Conservation (phyloP, 2,797 vertebrate genomes). For the Muscicapa comitata region DNA sequence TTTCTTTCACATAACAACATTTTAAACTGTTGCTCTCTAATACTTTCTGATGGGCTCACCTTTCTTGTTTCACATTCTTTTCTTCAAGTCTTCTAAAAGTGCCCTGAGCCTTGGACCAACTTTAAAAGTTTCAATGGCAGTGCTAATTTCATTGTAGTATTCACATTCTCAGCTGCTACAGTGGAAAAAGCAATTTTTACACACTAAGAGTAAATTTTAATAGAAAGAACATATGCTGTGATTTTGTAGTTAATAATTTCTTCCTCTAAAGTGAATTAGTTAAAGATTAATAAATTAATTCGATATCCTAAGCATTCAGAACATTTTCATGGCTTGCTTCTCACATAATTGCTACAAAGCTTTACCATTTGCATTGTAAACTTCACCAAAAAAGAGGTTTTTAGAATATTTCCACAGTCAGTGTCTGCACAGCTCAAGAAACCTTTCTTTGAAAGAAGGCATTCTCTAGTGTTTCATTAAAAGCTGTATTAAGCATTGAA, state of each 20-base stretch:
- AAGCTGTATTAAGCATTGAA: neutral
- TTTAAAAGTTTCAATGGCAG: neutral
- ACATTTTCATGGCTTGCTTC: neutral
- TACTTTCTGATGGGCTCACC: neutral
- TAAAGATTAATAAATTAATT: slow-evolving; percentile 18
- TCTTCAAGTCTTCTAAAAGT: neutral
- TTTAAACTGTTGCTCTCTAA: neutral
- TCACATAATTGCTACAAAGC: neutral
- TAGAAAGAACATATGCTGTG: neutral
- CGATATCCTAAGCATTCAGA: neutral
- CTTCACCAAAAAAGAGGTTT: neutral
- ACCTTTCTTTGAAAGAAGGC: neutral
- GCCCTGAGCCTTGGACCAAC: neutral
- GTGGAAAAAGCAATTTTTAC: neutral
- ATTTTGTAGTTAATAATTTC: neutral
- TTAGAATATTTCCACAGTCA: neutral
- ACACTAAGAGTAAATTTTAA: neutral
- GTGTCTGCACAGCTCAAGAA: neutral
- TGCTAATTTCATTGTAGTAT: neutral
- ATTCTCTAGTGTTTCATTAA: neutral
- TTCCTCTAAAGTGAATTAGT: neutral
- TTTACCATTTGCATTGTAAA: neutral
- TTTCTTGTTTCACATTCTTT: neutral
- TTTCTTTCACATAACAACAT: neutral
- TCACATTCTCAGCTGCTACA: neutral